These are phyloP conservation scores for Pleuronectes platessa DNA, from an alignment of 2,113 vertebrate genomes.

Conservation along the genomic window DNA sequence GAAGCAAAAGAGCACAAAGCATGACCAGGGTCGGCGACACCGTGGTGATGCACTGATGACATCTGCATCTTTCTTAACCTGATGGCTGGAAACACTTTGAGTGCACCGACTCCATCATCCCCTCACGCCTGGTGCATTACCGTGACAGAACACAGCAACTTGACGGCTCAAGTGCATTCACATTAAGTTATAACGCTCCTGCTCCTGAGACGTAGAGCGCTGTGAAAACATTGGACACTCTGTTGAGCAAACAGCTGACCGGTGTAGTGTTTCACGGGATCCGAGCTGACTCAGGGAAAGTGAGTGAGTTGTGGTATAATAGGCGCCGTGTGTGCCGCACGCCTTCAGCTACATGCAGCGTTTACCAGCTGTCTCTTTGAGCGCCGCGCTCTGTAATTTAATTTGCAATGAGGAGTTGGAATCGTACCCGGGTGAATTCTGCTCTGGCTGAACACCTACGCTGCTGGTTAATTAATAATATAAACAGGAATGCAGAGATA, in stretches of 20 bases:
- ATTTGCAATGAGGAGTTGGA: conserved; percentile 64
- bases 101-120: conserved; percentile 38
- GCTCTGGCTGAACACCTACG: conserved; percentile 43
- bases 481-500: conserved; percentile 45
- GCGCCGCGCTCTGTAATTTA: conserved; percentile 51
- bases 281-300: conserved; percentile 27
- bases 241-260: conserved; percentile 33
- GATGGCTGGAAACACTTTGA: conserved; percentile 55
- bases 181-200: conserved; percentile 10
- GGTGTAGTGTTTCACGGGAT: conserved; percentile 35
- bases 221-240: conserved; percentile 19
- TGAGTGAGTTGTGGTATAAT: conserved; percentile 34
- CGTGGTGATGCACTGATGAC: conserved; percentile 25
- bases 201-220: too few species aligned
- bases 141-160: conserved; percentile 13
- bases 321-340: conserved; percentile 35
- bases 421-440: conserved; percentile 42
- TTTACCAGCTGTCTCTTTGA: conserved; percentile 60
- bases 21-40: conserved; percentile 43
- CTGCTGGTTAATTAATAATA: conserved; percentile 71
- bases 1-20: conserved; percentile 58
- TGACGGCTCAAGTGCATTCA: conserved; percentile 6
- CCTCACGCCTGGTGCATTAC: conserved; percentile 23
- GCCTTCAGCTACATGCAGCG: conserved; percentile 57
- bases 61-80: conserved; percentile 60